Percentiles rank a stretch among this genome's conserved stretches.
Conservation (phyloP, 2,797 vertebrate species). For the Alosa sapidissima region DNA sequence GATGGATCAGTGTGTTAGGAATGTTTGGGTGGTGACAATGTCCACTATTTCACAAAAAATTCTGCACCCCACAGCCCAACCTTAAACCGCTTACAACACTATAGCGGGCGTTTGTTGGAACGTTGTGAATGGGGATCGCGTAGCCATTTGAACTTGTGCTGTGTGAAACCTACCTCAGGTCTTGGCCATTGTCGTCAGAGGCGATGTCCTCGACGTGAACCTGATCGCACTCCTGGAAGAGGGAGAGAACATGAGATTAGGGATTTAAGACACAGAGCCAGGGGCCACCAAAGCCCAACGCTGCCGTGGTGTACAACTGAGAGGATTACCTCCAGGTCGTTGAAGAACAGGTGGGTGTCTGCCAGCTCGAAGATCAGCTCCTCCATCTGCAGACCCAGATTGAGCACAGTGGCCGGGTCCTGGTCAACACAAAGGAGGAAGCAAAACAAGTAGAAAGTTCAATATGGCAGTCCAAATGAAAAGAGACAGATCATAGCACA, state of each 20-base stretch:
- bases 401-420: conserved; percentile 92
- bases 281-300: not conserved
- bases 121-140: not conserved
- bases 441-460: not conserved
- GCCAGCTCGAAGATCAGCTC: conserved; percentile 99
- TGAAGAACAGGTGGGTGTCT: conserved; percentile 98
- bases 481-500: not conserved
- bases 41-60: not conserved
- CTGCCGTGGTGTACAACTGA: not conserved
- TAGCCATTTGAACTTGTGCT: not conserved
- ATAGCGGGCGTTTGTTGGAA: not conserved
- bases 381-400: conserved; percentile 95
- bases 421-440: conserved; percentile 50
- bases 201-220: conserved; percentile 96
- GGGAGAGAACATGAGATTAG: conserved; percentile 31
- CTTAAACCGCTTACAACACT: not conserved
- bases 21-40: not conserved
- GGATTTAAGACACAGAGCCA: not conserved
- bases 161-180: conserved; percentile 81
- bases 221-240: conserved; percentile 92
- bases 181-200: conserved; percentile 97
- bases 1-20: not conserved
- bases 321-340: conserved; percentile 85
- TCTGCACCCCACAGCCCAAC: not conserved
- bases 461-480: not conserved